phyloP scores from a whole-genome alignment of 2,113 vertebrate species.

The Alligator mississippiensis region DNA sequence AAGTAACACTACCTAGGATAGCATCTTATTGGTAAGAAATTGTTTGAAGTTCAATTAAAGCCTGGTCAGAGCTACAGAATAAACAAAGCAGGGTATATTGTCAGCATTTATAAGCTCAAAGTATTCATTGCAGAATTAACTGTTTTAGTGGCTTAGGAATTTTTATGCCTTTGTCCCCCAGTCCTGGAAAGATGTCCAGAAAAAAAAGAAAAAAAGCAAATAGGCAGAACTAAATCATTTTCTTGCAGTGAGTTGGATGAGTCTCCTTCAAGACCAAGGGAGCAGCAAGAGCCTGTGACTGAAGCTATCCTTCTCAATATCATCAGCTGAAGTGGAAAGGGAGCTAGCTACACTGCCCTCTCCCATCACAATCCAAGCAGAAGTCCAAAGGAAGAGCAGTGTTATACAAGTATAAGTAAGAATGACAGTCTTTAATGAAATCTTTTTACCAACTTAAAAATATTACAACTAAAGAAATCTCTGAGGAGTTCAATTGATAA shows the following conservation, averaged over 20 bases:
- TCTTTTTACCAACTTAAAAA: neutral
- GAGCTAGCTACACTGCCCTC: neutral
- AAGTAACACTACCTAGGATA: neutral
- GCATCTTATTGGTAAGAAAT: neutral
- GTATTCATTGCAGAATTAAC: neutral
- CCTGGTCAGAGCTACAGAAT: neutral
- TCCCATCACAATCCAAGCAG: neutral
- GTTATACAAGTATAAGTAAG: neutral
- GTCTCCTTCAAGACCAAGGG: neutral
- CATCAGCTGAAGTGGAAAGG: neutral
- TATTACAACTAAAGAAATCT: neutral
- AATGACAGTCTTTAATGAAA: neutral
- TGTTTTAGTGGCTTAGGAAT: neutral
- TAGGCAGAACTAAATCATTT: too few species aligned
- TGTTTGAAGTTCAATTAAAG: neutral
- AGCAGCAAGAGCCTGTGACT: neutral
- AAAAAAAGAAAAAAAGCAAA: neutral
- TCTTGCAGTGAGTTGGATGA: rapidly evolving
- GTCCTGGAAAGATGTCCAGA: neutral
- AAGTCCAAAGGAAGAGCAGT: neutral
- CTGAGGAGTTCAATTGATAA: neutral
- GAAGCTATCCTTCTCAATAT: neutral
- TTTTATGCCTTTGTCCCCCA: neutral
- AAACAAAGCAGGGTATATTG: neutral
- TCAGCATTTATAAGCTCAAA: neutral